Conservation (phyloP, 2,888 invertebrate genomes). For the Helicoverpa assulta region DNA sequence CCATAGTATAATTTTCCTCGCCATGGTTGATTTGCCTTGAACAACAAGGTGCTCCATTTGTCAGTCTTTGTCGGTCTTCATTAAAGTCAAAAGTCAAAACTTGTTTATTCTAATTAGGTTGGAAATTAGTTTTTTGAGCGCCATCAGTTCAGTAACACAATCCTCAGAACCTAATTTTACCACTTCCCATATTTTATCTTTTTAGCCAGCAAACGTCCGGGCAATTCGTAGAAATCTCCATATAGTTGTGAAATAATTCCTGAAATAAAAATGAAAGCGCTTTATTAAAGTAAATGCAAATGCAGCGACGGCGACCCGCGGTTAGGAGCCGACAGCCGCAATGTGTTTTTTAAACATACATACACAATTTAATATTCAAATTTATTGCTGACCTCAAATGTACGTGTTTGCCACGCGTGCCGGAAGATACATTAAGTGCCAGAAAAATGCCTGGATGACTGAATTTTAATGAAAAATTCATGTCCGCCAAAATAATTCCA, state of each 20-base stretch:
- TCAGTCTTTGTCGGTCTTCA: no score
- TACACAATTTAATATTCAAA: conserved; percentile 51
- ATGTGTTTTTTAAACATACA: conserved; percentile 41
- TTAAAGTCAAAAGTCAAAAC: no score
- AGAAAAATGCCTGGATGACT: not conserved
- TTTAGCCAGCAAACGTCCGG: no score
- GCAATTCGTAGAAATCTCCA: not conserved
- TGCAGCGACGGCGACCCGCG: conserved; percentile 31
- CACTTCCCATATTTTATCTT: not conserved
- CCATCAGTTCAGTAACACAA: no score
- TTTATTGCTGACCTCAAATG: conserved; percentile 28
- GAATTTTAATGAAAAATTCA: conserved; percentile 3
- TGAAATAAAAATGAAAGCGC: conserved; percentile 16
- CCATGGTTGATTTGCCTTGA: no score
- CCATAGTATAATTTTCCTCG: no score
- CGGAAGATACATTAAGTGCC: conserved; percentile 2
- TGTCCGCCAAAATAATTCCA: conserved; percentile 9
- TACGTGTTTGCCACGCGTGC: conserved; percentile 9
- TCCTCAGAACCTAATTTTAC: not conserved
- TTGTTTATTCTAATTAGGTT: no score
- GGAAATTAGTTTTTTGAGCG: no score
- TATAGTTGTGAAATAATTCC: not conserved
- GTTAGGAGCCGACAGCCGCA: conserved; percentile 24
- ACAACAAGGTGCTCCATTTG: no score
- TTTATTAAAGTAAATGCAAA: conserved; percentile 33